Evolutionary conservation across 2,113 vertebrate species (phyloP).

Genomic region (Melanostigma gelatinosum): DNA sequence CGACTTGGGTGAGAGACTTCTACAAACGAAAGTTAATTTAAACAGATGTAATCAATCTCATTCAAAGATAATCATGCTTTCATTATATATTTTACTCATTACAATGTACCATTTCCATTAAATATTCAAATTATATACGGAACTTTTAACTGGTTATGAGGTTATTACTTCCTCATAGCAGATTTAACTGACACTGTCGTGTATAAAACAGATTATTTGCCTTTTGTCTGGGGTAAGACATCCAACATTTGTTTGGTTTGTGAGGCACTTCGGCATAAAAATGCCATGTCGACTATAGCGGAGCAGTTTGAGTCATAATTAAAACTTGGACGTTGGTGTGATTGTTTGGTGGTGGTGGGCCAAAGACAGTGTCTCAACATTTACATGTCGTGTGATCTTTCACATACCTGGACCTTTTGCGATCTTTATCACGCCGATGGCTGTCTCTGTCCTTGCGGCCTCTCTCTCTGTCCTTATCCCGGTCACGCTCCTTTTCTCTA

Average conservation of each 20-base stretch:
- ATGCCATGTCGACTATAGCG: background rate
- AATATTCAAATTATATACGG: background rate
- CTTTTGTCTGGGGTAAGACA: background rate
- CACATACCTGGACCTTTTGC: slow-evolving; percentile 87
- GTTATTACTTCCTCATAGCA: background rate
- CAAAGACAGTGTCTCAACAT: background rate
- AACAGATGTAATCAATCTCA: background rate
- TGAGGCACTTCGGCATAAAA: too few relatives aligned
- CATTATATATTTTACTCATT: background rate
- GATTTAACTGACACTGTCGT: background rate
- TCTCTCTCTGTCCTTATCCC: slow-evolving; percentile 84
- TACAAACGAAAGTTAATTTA: slow-evolving; percentile 36
- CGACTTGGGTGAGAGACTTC: slow-evolving; percentile 88
- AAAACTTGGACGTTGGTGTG: background rate
- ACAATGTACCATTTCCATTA: too few relatives aligned
- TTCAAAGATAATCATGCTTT: background rate
- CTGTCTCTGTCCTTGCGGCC: slow-evolving; percentile 90
- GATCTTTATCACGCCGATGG: slow-evolving; percentile 90
- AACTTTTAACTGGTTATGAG: background rate
- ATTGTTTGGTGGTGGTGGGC: too few relatives aligned
- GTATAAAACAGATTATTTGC: background rate
- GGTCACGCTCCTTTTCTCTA: slow-evolving; percentile 86
- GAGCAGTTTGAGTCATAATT: background rate
- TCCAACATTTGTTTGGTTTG: background rate
- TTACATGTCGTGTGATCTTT: background rate